Base-by-base conservation (phyloP, 2,113 vertebrate genomes). In the Zosterops lateralis region DNA sequence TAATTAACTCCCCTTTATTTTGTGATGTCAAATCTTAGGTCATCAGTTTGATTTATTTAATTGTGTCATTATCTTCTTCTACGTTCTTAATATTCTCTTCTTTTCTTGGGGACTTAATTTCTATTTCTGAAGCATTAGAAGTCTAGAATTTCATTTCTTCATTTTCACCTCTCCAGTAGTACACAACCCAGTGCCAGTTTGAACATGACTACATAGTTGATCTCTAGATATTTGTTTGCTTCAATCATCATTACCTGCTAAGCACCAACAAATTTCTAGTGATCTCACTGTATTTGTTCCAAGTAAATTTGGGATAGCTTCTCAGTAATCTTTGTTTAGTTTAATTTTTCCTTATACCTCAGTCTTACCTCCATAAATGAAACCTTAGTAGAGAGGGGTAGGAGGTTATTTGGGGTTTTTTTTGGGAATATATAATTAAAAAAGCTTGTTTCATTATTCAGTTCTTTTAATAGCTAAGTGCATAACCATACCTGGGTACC, bases 371-470 rank as follows among this genome's bases (percentile, higher is more conserved):
- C 18, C 58, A 3, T 40, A 54, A 73, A 17, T 25, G 14, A 75
- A 76, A 57, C 10, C 12, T 7, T 32, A 64, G 22, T 36, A 72
- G 18, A 21, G 14, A 89, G 67, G 4, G 3, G 7, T 19, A 5
- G 3, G 17, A 32, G 13, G 13, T 22, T 70, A 50, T 83, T 51
- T 34, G 22, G 9, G 1, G 0, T 0, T 0, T 1, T 54, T 65
- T 60, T 57, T 36, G 11, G 31, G 24, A 72, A 72, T 56, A 36
- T 2, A 1, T 38, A 14, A 47, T 72, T 92, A 51, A 7, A 48
- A 61, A 90, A 81, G 20, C 40, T 56, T 75, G 5, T 64, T 8
- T 72, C 42, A 9, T 64, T 68, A 48, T 48, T 15, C 7, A 15
- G 12, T 58, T 90, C 29, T 61, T 89, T 44, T 60, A 47, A 87